A percentile compares a stretch with the other conserved stretches of the same genome.
Evolutionary conservation across 2,888 invertebrate genomes (phyloP).

Genomic region (Hydriomena furcata): DNA sequence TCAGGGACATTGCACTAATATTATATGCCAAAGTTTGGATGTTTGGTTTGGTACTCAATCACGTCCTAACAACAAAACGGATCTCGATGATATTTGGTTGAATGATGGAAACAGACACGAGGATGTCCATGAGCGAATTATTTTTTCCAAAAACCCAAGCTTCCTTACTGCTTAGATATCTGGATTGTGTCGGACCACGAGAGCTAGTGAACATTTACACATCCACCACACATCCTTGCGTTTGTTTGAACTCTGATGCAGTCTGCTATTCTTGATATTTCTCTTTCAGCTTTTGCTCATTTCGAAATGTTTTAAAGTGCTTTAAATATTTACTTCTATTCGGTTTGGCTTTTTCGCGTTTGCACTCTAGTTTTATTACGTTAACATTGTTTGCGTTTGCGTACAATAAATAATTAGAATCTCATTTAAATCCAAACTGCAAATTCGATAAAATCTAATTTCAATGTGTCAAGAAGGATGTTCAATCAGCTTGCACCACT

Average conservation of each 20-base stretch:
- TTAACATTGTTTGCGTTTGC: too few species aligned
- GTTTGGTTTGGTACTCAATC: too few species aligned
- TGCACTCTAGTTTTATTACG: too few species aligned
- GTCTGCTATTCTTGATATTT: constrained; percentile 10
- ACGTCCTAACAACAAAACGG: too few species aligned
- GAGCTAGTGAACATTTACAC: constrained; percentile 11
- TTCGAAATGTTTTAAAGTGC: background rate
- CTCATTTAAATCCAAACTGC: constrained; percentile 1
- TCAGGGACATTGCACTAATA: too few species aligned
- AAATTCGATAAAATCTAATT: constrained; percentile 22
- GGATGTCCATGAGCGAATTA: too few species aligned
- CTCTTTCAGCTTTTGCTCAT: constrained; percentile 5
- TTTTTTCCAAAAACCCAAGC: too few species aligned
- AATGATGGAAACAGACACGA: too few species aligned
- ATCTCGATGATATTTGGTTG: too few species aligned
- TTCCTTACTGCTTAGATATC: background rate
- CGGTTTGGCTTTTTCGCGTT: too few species aligned
- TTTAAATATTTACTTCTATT: background rate
- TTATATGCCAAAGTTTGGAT: too few species aligned
- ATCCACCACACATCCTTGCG: constrained; percentile 12
- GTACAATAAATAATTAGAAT: too few species aligned
- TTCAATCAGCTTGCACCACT: constrained; percentile 20
- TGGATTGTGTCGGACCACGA: background rate
- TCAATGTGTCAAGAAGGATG: constrained; percentile 26
- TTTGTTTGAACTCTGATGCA: constrained; percentile 23